A percentile compares a stretch with the other conserved stretches of the same genome.
Evolutionary conservation across 2,888 invertebrate genomes (phyloP).

Genomic region (Endomychus coccineus): DNA sequence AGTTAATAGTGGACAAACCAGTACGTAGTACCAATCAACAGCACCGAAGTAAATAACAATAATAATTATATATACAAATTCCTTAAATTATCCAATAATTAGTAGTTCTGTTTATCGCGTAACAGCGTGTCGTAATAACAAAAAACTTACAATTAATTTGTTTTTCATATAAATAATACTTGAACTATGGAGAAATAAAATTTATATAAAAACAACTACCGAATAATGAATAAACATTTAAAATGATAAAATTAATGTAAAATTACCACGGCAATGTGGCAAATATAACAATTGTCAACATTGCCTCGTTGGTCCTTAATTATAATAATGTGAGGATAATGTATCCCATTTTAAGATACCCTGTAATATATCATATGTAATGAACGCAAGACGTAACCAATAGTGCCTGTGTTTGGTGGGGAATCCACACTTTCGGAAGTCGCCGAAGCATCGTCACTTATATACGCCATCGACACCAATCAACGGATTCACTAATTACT

Average conservation of each 20-base stretch:
- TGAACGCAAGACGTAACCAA: constrained; percentile 45
- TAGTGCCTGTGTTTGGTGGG: constrained; percentile 46
- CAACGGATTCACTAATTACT: neutral
- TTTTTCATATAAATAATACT: constrained; percentile 35
- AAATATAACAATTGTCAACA: constrained; percentile 31
- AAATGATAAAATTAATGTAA: constrained; percentile 33
- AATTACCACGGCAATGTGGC: constrained; percentile 41
- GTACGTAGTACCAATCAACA: constrained; percentile 10
- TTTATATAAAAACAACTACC: constrained; percentile 39
- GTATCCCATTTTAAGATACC: constrained; percentile 47
- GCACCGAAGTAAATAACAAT: constrained; percentile 29
- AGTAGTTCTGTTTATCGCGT: constrained; percentile 37
- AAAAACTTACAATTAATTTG: constrained; percentile 31
- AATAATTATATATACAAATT: constrained; percentile 42
- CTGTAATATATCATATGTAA: constrained; percentile 47
- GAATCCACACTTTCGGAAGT: constrained; percentile 46
- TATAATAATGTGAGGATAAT: constrained; percentile 44
- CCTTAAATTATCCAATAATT: constrained; percentile 38
- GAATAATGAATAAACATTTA: constrained; percentile 25
- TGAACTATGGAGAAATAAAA: constrained; percentile 36
- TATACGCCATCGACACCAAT: constrained; percentile 18
- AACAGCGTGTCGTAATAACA: constrained; percentile 35
- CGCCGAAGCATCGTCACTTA: constrained; percentile 49
- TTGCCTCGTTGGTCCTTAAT: constrained; percentile 45
- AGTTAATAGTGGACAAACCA: too few relatives aligned